Evolutionary conservation across 1,140 invertebrate species (phyloP).

Genomic region (Drosophila parabipectinata): DNA sequence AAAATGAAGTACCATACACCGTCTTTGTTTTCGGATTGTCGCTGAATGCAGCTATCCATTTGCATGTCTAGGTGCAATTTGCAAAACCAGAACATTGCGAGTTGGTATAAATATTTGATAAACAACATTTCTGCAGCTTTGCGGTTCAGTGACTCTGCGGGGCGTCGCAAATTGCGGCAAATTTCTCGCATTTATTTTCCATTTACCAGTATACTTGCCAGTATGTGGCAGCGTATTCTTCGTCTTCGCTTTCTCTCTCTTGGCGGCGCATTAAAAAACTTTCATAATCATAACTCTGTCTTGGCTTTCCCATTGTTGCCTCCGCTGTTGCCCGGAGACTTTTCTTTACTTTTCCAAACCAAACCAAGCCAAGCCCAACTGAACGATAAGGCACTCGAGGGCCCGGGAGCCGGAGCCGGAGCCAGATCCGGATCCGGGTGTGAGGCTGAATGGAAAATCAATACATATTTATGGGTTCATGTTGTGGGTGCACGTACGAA

Average conservation of each 20-base stretch:
- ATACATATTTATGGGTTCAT: constrained; percentile 80
- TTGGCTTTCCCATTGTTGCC: constrained; percentile 47
- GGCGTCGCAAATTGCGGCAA: constrained; percentile 64
- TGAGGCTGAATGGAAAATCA: constrained; percentile 65
- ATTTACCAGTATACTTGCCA: constrained; percentile 35
- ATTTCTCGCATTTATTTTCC: constrained; percentile 62
- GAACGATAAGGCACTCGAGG: constrained; percentile 48
- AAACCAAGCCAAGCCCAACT: neutral
- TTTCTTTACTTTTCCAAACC: constrained; percentile 7
- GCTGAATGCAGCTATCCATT: constrained; percentile 41
- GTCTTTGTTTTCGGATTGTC: constrained; percentile 12
- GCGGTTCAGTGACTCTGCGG: constrained; percentile 63
- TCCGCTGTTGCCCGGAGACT: constrained; percentile 26
- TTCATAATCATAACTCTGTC: constrained; percentile 77
- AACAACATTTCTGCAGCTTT: constrained; percentile 57
- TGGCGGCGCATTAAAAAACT: constrained; percentile 59
- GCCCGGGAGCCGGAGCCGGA: neutral
- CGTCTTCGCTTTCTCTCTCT: neutral
- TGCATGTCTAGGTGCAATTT: constrained; percentile 68
- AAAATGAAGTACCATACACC: neutral
- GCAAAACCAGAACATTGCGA: constrained; percentile 14
- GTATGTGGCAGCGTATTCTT: constrained; percentile 9
- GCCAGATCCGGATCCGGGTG: constrained; percentile 1
- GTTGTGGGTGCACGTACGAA: constrained; percentile 69
- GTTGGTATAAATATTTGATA: constrained; percentile 63